Evolutionary conservation across 2,888 invertebrate genomes (phyloP).

Genomic region (Patella ulyssiponensis): DNA sequence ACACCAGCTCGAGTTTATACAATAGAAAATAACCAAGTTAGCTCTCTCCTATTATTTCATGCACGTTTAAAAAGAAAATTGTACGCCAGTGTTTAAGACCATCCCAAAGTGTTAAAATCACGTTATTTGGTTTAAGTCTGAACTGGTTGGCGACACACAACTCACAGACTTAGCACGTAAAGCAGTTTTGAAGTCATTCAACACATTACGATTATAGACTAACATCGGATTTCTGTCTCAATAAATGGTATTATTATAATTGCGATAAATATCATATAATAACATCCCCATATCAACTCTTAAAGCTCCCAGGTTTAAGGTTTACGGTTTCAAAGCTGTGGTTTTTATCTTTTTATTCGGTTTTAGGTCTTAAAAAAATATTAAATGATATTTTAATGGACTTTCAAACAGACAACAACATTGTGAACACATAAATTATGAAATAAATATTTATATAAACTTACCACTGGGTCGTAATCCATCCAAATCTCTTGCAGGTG

Average conservation of each 20-base stretch:
- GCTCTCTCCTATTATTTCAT: not conserved
- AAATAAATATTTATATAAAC: constrained; percentile 1
- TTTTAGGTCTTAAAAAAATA: not conserved
- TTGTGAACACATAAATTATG: not conserved
- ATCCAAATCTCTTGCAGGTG: constrained; percentile 63
- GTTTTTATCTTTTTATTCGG: not conserved
- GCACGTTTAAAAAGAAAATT: constrained; percentile 11
- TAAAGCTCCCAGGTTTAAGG: not conserved
- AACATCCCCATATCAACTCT: not conserved
- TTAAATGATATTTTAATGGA: not conserved
- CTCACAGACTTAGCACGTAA: not conserved
- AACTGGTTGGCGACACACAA: not conserved
- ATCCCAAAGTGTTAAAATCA: constrained; percentile 6
- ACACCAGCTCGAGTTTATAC: not conserved
- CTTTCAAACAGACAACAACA: not conserved
- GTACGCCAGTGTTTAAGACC: constrained; percentile 8
- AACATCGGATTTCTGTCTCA: constrained; percentile 8
- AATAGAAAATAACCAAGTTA: constrained; percentile 3
- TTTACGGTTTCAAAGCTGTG: not conserved
- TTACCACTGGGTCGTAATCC: constrained; percentile 53
- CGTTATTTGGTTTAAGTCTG: constrained; percentile 3
- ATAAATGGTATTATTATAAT: constrained; percentile 1
- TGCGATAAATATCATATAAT: constrained; percentile 11
- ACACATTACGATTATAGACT: constrained; percentile 1
- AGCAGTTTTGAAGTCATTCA: constrained; percentile 9